Evolutionary conservation across 2,797 vertebrate species (phyloP).

Genomic region (Labeo calbasu): DNA sequence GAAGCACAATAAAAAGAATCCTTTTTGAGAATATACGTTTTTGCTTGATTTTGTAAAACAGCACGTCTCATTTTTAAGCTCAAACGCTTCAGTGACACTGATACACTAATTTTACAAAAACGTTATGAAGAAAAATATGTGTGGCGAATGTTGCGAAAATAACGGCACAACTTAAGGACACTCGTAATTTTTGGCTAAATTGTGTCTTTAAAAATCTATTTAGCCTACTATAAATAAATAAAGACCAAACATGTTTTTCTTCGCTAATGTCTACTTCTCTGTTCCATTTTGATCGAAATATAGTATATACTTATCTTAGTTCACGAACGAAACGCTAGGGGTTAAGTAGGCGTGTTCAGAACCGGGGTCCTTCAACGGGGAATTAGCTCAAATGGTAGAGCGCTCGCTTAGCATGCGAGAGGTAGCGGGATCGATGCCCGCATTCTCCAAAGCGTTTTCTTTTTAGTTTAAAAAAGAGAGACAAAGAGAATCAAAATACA

Average conservation of each 20-base stretch:
- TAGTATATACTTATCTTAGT: background rate
- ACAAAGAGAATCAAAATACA: no score
- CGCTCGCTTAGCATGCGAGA: constrained; percentile 38
- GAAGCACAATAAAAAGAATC: background rate
- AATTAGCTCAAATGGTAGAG: no score
- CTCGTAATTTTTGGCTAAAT: background rate
- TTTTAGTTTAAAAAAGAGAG: no score
- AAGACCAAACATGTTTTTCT: background rate
- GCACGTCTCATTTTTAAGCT: background rate
- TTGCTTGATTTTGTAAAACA: background rate
- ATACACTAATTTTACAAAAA: background rate
- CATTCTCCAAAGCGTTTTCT: constrained; percentile 25
- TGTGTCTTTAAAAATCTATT: background rate
- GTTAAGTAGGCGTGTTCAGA: no score
- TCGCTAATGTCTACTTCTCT: background rate
- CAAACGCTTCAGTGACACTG: background rate
- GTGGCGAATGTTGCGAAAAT: background rate
- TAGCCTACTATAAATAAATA: no score
- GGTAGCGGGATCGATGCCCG: constrained; percentile 53
- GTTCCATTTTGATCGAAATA: background rate
- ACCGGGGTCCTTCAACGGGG: no score
- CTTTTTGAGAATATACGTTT: background rate
- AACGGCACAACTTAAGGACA: background rate
- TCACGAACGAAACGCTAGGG: background rate
- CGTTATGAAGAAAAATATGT: background rate